Conservation (phyloP, 2,888 invertebrate species). For the Nemurella pictetii region DNA sequence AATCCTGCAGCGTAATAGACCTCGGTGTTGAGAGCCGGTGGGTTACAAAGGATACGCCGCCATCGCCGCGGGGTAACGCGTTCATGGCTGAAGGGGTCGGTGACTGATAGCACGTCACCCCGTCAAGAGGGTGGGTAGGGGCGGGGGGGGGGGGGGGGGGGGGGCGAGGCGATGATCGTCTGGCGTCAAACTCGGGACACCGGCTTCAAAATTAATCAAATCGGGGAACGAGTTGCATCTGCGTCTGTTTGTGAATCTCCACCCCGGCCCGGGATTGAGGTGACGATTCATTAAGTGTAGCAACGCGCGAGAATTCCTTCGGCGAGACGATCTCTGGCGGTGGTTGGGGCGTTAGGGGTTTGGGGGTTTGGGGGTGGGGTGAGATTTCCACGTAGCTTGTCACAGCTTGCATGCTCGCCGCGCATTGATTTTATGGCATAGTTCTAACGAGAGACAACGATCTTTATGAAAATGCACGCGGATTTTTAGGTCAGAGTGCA, state of each 20-base stretch:
- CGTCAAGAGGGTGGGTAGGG: neutral
- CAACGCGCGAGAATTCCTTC: neutral
- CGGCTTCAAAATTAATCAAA: neutral
- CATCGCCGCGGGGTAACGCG: neutral
- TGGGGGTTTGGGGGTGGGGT: neutral
- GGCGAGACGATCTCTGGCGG: neutral
- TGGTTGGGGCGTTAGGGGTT: too few relatives aligned
- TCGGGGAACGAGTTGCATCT: conserved; percentile 9
- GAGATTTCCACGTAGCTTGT: neutral
- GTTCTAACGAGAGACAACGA: neutral
- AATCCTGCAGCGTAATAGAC: neutral
- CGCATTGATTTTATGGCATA: neutral
- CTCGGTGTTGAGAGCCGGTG: neutral
- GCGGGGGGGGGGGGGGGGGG: too few relatives aligned
- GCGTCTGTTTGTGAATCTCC: neutral
- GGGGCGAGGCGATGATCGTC: neutral
- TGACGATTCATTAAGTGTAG: conserved; percentile 14
- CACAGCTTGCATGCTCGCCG: neutral
- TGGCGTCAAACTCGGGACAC: neutral
- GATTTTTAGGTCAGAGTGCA: neutral
- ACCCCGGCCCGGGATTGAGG: neutral
- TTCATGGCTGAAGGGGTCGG: neutral
- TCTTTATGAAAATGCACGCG: neutral
- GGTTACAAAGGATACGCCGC: neutral
- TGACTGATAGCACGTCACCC: neutral